Base-by-base conservation (phyloP, 2,797 vertebrate species). In the Menidia menidia region DNA sequence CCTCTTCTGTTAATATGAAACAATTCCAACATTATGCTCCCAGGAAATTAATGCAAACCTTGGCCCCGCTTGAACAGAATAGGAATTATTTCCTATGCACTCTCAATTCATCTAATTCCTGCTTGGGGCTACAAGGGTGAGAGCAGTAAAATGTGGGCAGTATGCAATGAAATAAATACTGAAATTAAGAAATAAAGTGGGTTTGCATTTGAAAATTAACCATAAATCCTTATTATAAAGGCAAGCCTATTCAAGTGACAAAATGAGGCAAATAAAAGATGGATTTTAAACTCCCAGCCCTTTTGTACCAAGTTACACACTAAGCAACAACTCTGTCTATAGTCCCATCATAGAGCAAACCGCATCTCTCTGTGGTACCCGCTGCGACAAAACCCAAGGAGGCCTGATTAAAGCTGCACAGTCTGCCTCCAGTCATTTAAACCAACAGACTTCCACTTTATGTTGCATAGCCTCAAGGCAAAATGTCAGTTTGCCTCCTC, bases 361-460 rank as follows among this genome's bases (percentile, higher is more conserved):
- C 43, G 43, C 35, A 73, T 70, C 39, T 71, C 75, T 71, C 61
- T 58, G 71, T 70, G 61, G 65, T 61, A 58, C 60, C 75, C 75
- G 54, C 61, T 75, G 61, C 62, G 64, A 83, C 51, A 45, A 77
- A 80, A 64, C 53, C 73, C 73, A 66, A 18, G 33, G 57, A 76
- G 76, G 71, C 60, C 68, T 85, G 78, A 89, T 88, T 82, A 83
- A 81, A 87, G 68, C 68, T 60, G 45, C 42, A 44, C 9, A 71
- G 51, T 70, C 68, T 65, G 68, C 78, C 77, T 78, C n/a, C 56
- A 81, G 81, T 77, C 71, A 77, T 81, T 78, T 77, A 53, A 64
- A 82, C 62, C 70, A 76, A 82, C 73, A 72, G 30, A 48, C 44
- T 58, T 70, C 53, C 58, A 39, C 41, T 80, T 68, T 75, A 67